Conservation (phyloP, 2,888 invertebrate species). For the Lysandra coridon region DNA sequence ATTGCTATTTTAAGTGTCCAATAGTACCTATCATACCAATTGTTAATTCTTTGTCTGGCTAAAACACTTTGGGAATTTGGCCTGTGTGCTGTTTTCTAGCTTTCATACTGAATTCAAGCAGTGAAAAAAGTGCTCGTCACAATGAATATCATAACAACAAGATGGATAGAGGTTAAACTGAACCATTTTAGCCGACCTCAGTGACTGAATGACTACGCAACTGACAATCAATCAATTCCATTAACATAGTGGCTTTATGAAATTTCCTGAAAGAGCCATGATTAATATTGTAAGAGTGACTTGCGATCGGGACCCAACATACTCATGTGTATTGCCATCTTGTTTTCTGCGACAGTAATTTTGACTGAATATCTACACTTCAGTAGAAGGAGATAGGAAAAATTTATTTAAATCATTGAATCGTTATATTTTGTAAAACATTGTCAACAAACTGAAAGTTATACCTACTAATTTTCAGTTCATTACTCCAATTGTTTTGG, state of each 20-base stretch:
- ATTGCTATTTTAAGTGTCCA: too few relatives aligned
- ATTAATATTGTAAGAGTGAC: constrained; percentile 70
- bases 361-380: background rate
- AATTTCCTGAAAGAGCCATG: constrained; percentile 60
- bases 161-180: constrained; percentile 17
- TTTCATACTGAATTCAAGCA: background rate
- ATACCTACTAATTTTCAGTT: background rate
- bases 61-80: too few relatives aligned
- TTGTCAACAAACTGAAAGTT: background rate
- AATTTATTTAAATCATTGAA: background rate
- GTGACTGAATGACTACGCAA: constrained; percentile 35
- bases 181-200: constrained; percentile 20
- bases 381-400: background rate
- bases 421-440: background rate
- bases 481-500: background rate
- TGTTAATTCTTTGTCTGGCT: too few relatives aligned
- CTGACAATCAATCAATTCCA: constrained; percentile 60
- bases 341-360: background rate
- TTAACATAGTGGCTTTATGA: constrained; percentile 69
- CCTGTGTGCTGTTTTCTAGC: background rate
- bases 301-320: constrained; percentile 50
- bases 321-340: background rate
- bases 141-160: background rate
- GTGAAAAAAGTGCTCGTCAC: constrained; percentile 4
- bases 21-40: too few relatives aligned